Conservation (phyloP, 2,888 invertebrate genomes). For the Neelides folsomi region DNA sequence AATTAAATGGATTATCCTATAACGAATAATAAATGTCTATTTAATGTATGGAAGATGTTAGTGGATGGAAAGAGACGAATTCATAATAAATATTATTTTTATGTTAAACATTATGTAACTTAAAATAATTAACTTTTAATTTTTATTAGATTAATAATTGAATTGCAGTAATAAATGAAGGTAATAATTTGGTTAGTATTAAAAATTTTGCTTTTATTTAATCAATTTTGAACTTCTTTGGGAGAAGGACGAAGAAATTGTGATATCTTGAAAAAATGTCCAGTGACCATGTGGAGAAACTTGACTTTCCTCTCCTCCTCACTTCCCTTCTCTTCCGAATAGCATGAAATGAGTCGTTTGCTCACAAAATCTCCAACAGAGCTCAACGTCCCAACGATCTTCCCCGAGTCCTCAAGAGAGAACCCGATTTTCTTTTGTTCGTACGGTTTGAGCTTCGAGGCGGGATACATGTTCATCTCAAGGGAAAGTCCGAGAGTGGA, state of each 20-base stretch:
- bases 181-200: no score
- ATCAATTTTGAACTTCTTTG: no score
- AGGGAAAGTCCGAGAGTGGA: conserved; percentile 42
- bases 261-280: conserved; percentile 59
- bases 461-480: conserved; percentile 56
- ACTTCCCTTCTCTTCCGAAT: conserved; percentile 37
- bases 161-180: no score
- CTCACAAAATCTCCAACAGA: conserved; percentile 59
- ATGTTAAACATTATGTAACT: no score
- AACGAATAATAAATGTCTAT: no score
- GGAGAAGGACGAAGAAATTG: conserved; percentile 43
- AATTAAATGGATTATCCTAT: no score
- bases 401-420: conserved; percentile 52
- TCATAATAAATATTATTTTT: no score
- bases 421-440: conserved; percentile 57
- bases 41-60: no score
- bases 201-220: no score
- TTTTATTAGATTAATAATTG: no score
- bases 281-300: conserved; percentile 57
- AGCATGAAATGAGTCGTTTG: conserved; percentile 60
- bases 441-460: conserved; percentile 47
- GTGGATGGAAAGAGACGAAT: no score
- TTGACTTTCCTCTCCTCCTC: conserved; percentile 43
- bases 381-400: conserved; percentile 62
- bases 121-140: no score